These are phyloP conservation scores for Lithobates pipiens DNA, from an alignment of 2,797 vertebrate genomes.

Conservation along the genomic window DNA sequence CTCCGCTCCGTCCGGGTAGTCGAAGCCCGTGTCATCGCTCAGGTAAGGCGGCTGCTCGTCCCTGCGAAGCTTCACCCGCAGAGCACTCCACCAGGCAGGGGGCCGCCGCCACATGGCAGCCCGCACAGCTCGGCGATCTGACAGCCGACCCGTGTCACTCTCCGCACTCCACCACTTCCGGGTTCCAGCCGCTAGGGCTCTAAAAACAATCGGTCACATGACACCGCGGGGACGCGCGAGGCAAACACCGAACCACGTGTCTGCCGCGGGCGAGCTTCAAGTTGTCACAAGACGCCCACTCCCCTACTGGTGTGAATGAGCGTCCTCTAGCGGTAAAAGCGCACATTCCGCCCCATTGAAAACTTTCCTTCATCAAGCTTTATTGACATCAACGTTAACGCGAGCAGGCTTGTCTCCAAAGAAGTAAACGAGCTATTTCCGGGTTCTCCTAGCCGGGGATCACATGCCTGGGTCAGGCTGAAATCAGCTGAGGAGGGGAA, in stretches of 20 bases:
- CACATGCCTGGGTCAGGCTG: conserved; percentile 21
- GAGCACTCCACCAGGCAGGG: conserved; percentile 69
- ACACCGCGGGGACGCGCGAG: neutral
- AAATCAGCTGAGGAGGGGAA: conserved; percentile 3
- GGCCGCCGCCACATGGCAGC: conserved; percentile 72
- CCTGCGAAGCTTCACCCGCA: conserved; percentile 72
- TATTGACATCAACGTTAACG: conserved; percentile 14
- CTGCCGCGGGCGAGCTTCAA: neutral
- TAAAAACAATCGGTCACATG: conserved; percentile 45
- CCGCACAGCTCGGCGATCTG: neutral
- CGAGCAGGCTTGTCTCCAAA: neutral
- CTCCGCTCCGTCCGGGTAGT: conserved; percentile 81
- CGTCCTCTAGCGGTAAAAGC: neutral
- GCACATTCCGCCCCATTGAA: no score
- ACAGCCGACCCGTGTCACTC: neutral
- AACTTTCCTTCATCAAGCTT: conserved; percentile 39
- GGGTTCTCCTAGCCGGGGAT: conserved; percentile 9
- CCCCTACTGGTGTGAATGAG: neutral
- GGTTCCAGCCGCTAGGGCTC: neutral
- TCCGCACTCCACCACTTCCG: conserved; percentile 28
- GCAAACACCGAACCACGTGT: neutral
- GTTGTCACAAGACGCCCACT: neutral
- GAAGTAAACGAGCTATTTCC: conserved; percentile 23
- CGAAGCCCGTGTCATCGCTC: conserved; percentile 88
- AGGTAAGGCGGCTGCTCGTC: conserved; percentile 77